Evolutionary conservation across 2,113 vertebrate genomes (phyloP).

Genomic region (Numida meleagris): DNA sequence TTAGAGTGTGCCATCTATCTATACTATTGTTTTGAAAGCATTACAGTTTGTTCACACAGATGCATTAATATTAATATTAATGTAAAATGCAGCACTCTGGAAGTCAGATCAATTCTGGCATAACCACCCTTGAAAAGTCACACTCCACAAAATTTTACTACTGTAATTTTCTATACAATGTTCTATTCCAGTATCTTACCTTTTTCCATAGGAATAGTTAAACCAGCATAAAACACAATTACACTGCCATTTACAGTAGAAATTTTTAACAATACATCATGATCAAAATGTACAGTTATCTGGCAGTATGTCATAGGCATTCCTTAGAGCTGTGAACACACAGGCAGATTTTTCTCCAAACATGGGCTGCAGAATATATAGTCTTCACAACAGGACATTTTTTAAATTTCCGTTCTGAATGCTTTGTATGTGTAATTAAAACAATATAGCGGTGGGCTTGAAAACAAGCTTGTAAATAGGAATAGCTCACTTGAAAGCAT

Average conservation of each 20-base stretch:
- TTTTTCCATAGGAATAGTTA: not conserved
- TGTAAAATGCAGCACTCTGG: not conserved
- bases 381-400: not conserved
- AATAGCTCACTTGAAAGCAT: not conserved
- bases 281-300: not conserved
- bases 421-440: not conserved
- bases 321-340: not conserved
- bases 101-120: not conserved
- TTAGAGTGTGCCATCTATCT: not conserved
- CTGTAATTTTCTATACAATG: not conserved
- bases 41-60: not conserved
- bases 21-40: not conserved
- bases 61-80: not conserved
- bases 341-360: not conserved
- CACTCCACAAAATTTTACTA: not conserved
- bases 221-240: not conserved
- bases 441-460: not conserved
- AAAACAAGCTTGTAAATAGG: not conserved
- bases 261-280: not conserved
- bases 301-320: not conserved
- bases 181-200: not conserved
- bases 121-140: not conserved
- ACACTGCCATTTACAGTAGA: not conserved
- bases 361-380: rapidly evolving
- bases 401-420: not conserved